Base-by-base conservation (phyloP, 2,113 vertebrate species). In the Maccullochella peelii region DNA sequence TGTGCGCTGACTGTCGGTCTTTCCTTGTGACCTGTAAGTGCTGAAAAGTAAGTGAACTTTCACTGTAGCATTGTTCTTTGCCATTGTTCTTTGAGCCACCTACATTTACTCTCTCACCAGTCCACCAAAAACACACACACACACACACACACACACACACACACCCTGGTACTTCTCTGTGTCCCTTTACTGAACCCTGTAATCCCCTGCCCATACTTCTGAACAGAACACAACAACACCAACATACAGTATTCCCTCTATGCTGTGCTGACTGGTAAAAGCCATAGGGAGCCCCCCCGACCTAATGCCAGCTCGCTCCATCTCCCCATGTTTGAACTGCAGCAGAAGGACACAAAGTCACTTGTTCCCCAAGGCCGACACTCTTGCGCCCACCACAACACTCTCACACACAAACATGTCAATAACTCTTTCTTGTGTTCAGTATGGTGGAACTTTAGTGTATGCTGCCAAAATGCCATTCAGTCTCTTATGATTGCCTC, bases 331-430 rank as follows among this genome's bases (percentile, higher is more conserved):
- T 77, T 84, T 77, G 66, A 91, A 81, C 68, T 50, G 62, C 49
- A 86, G 83, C 80, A 78, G 72, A 70, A 83, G 71, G 85, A 82
- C 73, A 77, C 76, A 81, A 81, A 75, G 70, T 80, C 71, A 65
- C 54, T 83, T 15, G 42, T 79, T 76, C 83, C 59, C 79, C 15
- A 25, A 86, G 72, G 62, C 40, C 6, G 21, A 67, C 47, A 78
- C 63, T 58, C 38, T 58, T 55, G 73, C 42, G 74, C 74, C 21
- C 77, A 61, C n/a, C 61, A 67, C 61, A 67, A 40, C 12, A 58
- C 30, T 73, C 30, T 33, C n/a, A 20, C 27, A 42, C 0, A 30
- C 4, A 71, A 20, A n/a, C 50, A 79, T 8, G 25, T 79, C 69
- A 54, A 20, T 66, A 71, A 52, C 54, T 81, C 42, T 38, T 23